Evolutionary conservation across 1,140 invertebrate genomes (phyloP).

Genomic region (Conus ventricosus): DNA sequence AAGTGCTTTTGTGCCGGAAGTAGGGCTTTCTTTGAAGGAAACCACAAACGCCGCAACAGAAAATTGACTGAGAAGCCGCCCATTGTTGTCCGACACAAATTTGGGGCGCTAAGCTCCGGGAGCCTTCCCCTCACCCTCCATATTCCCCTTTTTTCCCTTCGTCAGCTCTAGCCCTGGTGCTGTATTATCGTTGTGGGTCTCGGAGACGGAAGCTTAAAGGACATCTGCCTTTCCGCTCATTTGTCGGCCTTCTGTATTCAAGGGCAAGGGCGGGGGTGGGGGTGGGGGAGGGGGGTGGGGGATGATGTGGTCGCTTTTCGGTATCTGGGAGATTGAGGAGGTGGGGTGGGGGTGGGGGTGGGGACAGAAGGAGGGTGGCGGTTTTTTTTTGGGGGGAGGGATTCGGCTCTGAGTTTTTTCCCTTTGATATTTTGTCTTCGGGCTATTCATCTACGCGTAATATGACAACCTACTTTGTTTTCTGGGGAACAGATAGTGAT

Average conservation of each 20-base stretch:
- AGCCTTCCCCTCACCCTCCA: neutral
- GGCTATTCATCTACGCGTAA: neutral
- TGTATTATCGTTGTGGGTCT: neutral
- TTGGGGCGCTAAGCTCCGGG: neutral
- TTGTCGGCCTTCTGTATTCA: neutral
- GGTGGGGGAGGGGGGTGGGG: too few species aligned
- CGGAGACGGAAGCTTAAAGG: neutral
- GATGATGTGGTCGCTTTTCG: too few species aligned
- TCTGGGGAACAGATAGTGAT: neutral
- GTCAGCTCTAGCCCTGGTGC: neutral
- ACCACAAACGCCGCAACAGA: constrained; percentile 17
- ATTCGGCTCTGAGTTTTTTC: too few species aligned
- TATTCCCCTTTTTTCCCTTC: neutral
- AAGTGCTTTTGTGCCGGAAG: constrained; percentile 16
- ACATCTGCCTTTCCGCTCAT: constrained; percentile 10
- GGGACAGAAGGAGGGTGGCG: too few species aligned
- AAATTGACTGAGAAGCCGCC: neutral
- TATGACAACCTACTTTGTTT: constrained; percentile 1
- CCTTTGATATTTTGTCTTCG: neutral
- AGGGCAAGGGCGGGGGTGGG: neutral
- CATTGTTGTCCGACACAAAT: constrained; percentile 1
- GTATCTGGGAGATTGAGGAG: too few species aligned
- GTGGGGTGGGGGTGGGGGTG: too few species aligned
- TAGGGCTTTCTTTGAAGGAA: constrained; percentile 5
- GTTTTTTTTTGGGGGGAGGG: too few species aligned